Evolutionary conservation across 2,797 vertebrate species (phyloP), one percentile per base, ranked within the genome.

Genomic region (Carcharodon carcharias): DNA sequence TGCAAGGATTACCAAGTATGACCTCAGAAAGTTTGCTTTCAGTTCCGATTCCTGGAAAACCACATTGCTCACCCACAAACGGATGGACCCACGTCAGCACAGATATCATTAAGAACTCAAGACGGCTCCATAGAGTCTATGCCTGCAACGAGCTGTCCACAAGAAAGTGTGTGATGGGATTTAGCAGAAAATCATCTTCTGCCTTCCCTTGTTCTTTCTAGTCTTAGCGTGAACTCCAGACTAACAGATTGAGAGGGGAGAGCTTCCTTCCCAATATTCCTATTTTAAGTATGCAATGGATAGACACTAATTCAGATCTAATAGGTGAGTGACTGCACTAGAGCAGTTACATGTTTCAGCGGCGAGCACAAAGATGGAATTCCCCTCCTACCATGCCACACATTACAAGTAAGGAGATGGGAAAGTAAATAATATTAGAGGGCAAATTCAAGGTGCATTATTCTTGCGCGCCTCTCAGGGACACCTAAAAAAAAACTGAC

Each of bases 41-140:
- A 50, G 45, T 45, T 85, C 82, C 3, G 45, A 45, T 77, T 58
- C 69, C 94, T 95, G 69, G 18, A 77, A 91, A 45, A 93, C 91
- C 63, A 45, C n/a, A 18, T 56, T 95, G 50, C 12, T 77, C 69
- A 71, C 65, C 26, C 69, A 56, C 50, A 77, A 77, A 56, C 28
- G 31, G 50, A 95, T 95, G 50, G 69, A 95, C n/a, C 28, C 67
- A 95, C 28, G 16, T 35, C 94, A 77, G 69, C 67, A 73, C 45
- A 73, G 67, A 77, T 77, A 77, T 58, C 94, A 95, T n/a, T 35
- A 18, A 77, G 94, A 77, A 35, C 26, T 54, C 54, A 56, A 35
- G 31, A 73, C 6, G 94, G 94, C 94, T 95, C 94, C 94, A 95
- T 28, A 56, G 28, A 56, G 94, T 95, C 94, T 95, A 31, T 18